These are phyloP conservation scores for Drosophila pseudotalamancana DNA, from an alignment of 2,888 invertebrate species.

Conservation along the genomic window DNA sequence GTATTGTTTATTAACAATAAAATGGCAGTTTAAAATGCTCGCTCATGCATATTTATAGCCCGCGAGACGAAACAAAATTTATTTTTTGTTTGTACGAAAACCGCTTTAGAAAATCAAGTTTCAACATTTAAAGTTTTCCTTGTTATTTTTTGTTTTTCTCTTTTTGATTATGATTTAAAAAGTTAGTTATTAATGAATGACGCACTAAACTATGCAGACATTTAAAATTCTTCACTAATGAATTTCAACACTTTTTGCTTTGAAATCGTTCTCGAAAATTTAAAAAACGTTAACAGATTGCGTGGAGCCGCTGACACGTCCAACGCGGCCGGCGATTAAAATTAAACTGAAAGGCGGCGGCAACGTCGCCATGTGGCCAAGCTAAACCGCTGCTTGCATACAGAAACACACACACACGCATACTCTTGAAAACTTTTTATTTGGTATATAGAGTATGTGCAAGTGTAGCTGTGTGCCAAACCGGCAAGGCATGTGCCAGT, in stretches of 20 bases:
- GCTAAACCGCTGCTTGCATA: conserved; percentile 25
- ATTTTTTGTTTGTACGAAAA: conserved; percentile 26
- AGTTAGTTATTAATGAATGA: conserved; percentile 41
- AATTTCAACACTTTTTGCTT: conserved; percentile 14
- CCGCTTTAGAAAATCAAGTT: conserved; percentile 68
- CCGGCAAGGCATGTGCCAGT: conserved; percentile 51
- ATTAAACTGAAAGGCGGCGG: conserved; percentile 53
- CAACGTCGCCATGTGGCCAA: conserved; percentile 63
- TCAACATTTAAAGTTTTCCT: conserved; percentile 49
- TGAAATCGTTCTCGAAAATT: conserved; percentile 17
- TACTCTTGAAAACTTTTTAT: not conserved
- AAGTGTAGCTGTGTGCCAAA: conserved; percentile 40
- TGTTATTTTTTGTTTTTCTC: conserved; percentile 33
- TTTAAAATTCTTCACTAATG: conserved; percentile 22
- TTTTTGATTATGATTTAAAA: conserved; percentile 46
- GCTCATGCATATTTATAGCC: conserved; percentile 70
- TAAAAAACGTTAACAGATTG: conserved; percentile 33
- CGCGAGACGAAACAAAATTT: conserved; percentile 28
- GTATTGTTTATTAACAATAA: conserved; percentile 47
- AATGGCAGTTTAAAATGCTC: conserved; percentile 46
- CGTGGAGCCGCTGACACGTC: conserved; percentile 53
- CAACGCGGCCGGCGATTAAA: conserved; percentile 66
- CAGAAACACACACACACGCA: not conserved
- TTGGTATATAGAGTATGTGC: conserved; percentile 25
- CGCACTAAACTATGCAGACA: conserved; percentile 13